These are phyloP conservation scores for Punctoribates punctum DNA, from an alignment of 2,888 invertebrate genomes.

Conservation along the genomic window DNA sequence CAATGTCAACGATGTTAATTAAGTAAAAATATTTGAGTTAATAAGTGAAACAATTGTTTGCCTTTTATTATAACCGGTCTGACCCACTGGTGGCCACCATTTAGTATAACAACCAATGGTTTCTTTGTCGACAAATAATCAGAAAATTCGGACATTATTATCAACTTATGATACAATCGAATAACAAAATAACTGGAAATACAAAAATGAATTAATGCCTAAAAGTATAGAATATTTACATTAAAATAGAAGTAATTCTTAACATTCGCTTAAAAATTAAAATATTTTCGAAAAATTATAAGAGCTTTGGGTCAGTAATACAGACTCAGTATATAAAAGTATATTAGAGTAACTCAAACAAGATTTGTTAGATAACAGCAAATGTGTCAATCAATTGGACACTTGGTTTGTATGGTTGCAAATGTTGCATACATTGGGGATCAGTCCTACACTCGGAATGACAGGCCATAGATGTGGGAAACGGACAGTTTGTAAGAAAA, in stretches of 20 bases:
- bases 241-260: neutral
- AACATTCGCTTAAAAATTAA: constrained; percentile 3
- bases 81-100: too few species aligned
- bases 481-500: neutral
- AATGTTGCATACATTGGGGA: constrained; percentile 34
- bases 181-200: constrained; percentile 15
- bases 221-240: constrained; percentile 31
- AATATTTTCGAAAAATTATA: constrained; percentile 11
- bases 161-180: constrained; percentile 24
- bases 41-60: too few species aligned
- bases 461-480: neutral
- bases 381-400: neutral
- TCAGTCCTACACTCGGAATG: neutral
- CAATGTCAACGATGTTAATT: too few species aligned
- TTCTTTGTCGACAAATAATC: constrained; percentile 2
- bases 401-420: constrained; percentile 28
- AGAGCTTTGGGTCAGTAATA: neutral
- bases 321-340: too few species aligned
- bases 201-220: constrained; percentile 4
- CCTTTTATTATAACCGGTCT: too few species aligned
- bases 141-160: constrained; percentile 17
- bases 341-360: neutral
- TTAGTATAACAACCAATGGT: neutral
- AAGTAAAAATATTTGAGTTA: too few species aligned
- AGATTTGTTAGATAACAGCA: neutral